Percentiles rank a stretch among this genome's conserved stretches.
phyloP scores from a whole-genome alignment of 2,797 vertebrate species.

The Cyclopterus lumpus region DNA sequence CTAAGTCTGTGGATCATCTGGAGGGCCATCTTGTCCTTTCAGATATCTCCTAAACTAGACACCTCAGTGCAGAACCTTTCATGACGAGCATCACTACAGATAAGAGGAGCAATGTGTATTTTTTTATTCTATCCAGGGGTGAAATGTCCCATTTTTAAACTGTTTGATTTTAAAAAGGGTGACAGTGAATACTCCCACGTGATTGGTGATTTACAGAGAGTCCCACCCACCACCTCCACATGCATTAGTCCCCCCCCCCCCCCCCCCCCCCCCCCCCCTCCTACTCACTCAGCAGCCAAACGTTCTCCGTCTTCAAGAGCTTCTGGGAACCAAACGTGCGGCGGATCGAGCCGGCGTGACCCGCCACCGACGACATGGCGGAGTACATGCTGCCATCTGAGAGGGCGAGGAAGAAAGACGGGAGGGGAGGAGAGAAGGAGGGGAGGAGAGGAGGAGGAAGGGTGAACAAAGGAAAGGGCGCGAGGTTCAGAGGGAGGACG shows the following conservation, averaged over 20 bases:
- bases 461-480: conserved; percentile 11
- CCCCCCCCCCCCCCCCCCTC: conserved; percentile 13
- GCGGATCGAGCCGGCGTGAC: conserved; percentile 80
- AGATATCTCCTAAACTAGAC: neutral
- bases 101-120: neutral
- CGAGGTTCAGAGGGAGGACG: conserved; percentile 36
- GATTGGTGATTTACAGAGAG: conserved; percentile 47
- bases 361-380: conserved; percentile 81
- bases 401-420: neutral
- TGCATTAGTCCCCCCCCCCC: conserved; percentile 43
- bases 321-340: conserved; percentile 85
- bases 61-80: neutral
- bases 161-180: neutral
- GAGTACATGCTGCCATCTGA: conserved; percentile 87
- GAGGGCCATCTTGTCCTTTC: too few species aligned
- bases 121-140: neutral
- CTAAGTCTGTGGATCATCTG: neutral
- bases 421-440: neutral
- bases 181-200: conserved; percentile 37
- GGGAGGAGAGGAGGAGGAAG: neutral
- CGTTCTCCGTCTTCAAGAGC: conserved; percentile 85
- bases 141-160: too few species aligned
- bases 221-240: conserved; percentile 60
- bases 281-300: conserved; percentile 88
- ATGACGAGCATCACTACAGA: neutral